A percentile compares a stretch with the other conserved stretches of the same genome.
Evolutionary conservation across 2,888 invertebrate genomes (phyloP).

Genomic region (Netelia inedita): DNA sequence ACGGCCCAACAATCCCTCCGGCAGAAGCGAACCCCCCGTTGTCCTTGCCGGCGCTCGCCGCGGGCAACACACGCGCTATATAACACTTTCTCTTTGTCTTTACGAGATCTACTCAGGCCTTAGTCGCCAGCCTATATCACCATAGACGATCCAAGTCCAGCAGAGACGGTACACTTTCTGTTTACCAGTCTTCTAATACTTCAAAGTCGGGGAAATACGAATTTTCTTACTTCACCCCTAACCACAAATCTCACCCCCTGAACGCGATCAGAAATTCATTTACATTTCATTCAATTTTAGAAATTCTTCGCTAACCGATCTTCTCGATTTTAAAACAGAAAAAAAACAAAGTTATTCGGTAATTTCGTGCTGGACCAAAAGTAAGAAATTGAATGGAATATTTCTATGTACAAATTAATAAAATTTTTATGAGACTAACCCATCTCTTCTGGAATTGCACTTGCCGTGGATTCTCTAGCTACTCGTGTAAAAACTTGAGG

Average conservation of each 20-base stretch:
- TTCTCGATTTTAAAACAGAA: too few species aligned
- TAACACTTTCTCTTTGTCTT: constrained; percentile 46
- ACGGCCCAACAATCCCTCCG: constrained; percentile 61
- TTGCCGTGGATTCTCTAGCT: background rate
- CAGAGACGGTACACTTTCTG: background rate
- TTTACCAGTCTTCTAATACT: background rate
- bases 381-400: too few species aligned
- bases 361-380: too few species aligned
- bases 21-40: constrained; percentile 41
- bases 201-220: background rate
- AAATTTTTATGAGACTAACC: background rate
- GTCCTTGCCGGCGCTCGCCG: constrained; percentile 21
- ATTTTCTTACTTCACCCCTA: background rate
- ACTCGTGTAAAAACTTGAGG: background rate
- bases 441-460: constrained; percentile 1
- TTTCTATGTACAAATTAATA: too few species aligned
- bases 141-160: background rate
- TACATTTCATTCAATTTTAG: too few species aligned
- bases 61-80: constrained; percentile 26
- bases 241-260: background rate
- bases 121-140: background rate
- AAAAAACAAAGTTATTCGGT: too few species aligned
- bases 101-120: constrained; percentile 47
- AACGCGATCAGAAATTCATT: too few species aligned
- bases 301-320: too few species aligned